Base-by-base conservation (phyloP, 2,888 invertebrate genomes). In the Campoletis raptor region DNA sequence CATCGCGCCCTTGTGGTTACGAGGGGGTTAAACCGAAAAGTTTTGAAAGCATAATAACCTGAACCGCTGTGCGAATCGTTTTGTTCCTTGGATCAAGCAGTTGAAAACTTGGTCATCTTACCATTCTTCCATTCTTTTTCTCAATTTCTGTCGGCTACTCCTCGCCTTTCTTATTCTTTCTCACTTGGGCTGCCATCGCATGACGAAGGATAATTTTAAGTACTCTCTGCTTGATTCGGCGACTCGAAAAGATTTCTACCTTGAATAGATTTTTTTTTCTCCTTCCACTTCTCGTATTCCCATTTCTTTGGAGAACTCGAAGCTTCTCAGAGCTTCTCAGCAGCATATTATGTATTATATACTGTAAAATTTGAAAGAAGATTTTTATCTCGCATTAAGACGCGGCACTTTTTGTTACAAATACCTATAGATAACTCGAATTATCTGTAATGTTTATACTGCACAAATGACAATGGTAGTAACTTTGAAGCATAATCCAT, bases 21-120 rank as follows among this genome's bases (percentile, higher is more conserved):
- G 45, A 15, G 72, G 15, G 52, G 77, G 77, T 83, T 81, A 81
- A 81, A 77, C 77, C 83, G 40, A 61, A 45, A 83, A 86, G 67
- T 86, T 86, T 83, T 40, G 69, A 18, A 24, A 54, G 52, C 37
- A 36, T 40, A 30, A 73, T 74, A 69, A 66, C n/a, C 48, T 30
- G 42, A 73, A 77, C 57, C 70, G 18, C 77, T 45, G 57, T 80
- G 70, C 30, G 66, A 76, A 37, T 40, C 18, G 64, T 79, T 72
- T 81, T 76, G 67, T 67, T 69, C 52, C 73, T 57, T 21, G 67
- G 48, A 69, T 80, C 80, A 80, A 52, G 82, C 66, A 18, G 64
- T 73, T 72, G 45, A 66, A 83, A 78, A 83, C 81, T 86, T 83
- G 70, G n/a, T 72, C 4, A 45, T 54, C 48, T 48, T 52, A 12